Percentiles rank a stretch among this genome's conserved stretches.
Evolutionary conservation across 2,797 vertebrate species (phyloP).

Genomic region (Microctenopoma stevenorrisi): DNA sequence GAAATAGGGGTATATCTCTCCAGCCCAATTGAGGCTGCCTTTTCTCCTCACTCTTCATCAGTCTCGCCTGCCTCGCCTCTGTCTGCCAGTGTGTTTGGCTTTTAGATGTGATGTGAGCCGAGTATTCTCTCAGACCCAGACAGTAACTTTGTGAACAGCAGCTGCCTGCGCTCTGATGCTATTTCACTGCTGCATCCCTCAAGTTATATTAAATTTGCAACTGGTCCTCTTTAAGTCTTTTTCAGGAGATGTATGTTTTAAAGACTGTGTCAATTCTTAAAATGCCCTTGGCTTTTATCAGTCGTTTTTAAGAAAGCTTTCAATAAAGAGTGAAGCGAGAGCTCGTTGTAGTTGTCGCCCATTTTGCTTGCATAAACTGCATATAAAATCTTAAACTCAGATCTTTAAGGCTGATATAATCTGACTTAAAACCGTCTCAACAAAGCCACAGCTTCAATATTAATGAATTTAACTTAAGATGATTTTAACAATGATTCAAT

Average conservation of each 20-base stretch:
- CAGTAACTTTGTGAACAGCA: constrained; percentile 75
- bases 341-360: constrained; percentile 66
- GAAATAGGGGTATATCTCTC: constrained; percentile 79
- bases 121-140: constrained; percentile 78
- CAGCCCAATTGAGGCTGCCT: constrained; percentile 75
- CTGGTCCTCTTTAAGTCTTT: constrained; percentile 82
- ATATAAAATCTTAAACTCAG: constrained; percentile 81
- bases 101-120: constrained; percentile 77
- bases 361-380: constrained; percentile 83
- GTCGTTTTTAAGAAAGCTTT: constrained; percentile 75
- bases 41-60: constrained; percentile 80
- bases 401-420: constrained; percentile 75
- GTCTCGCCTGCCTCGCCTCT: constrained; percentile 70
- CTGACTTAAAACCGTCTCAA: constrained; percentile 74
- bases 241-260: constrained; percentile 84
- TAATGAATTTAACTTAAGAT: constrained; percentile 77
- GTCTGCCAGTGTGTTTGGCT: constrained; percentile 76
- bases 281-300: constrained; percentile 82
- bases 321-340: constrained; percentile 70
- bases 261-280: constrained; percentile 84
- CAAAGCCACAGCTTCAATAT: constrained; percentile 78
- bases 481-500: constrained; percentile 76
- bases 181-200: constrained; percentile 79
- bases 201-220: constrained; percentile 85
- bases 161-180: constrained; percentile 70